Evolutionary conservation across 2,113 vertebrate genomes (phyloP).

Genomic region (Delphinus delphis): DNA sequence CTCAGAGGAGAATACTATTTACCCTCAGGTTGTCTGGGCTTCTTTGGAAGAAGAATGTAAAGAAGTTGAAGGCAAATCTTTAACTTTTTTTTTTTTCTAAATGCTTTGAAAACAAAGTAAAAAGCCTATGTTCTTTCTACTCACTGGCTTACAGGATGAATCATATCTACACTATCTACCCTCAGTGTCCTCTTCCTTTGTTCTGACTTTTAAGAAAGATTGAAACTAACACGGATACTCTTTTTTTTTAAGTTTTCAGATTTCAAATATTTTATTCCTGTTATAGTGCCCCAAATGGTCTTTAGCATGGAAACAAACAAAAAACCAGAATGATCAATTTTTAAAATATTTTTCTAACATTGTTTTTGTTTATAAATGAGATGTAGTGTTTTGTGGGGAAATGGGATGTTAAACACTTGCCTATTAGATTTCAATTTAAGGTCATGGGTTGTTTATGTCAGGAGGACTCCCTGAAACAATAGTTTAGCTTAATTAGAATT

Average conservation of each 20-base stretch:
- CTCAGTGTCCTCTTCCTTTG: conserved; percentile 36
- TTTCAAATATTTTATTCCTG: conserved; percentile 52
- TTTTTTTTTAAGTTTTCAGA: conserved; percentile 1
- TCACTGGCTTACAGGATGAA: neutral
- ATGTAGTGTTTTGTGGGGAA: conserved; percentile 23
- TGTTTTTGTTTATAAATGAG: conserved; percentile 44
- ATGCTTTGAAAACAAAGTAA: conserved; percentile 1
- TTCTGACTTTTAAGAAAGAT: conserved; percentile 46
- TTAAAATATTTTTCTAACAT: neutral
- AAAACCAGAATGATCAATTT: neutral
- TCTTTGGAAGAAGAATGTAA: neutral
- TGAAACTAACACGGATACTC: neutral
- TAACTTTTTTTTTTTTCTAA: neutral
- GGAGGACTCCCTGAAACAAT: neutral
- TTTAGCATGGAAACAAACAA: neutral
- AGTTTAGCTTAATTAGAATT: conserved; percentile 34
- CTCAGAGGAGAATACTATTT: neutral
- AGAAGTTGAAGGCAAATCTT: conserved; percentile 13
- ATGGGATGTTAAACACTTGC: conserved; percentile 15
- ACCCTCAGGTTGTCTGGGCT: neutral
- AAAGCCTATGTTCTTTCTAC: neutral
- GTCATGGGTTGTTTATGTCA: neutral
- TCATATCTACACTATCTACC: neutral
- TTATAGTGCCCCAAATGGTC: neutral
- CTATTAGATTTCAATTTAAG: conserved; percentile 44